Evolutionary conservation across 2,797 vertebrate genomes (phyloP).

Genomic region (Anguilla pacifica): DNA sequence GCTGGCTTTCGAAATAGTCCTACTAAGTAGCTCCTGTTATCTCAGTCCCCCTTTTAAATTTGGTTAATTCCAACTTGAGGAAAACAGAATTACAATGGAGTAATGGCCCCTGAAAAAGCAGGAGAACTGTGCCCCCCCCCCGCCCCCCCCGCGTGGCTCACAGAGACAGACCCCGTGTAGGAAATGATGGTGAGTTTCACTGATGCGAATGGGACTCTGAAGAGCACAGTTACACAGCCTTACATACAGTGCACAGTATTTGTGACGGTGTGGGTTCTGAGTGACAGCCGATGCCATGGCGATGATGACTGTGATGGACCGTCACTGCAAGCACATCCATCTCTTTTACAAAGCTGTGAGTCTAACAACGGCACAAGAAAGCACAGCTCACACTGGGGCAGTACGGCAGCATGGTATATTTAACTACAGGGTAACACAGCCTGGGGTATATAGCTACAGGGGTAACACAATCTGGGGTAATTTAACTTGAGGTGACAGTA

Average conservation of each 20-base stretch:
- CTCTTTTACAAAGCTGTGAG: not conserved
- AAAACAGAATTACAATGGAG: not conserved
- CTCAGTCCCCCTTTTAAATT: not conserved
- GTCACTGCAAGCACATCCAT: not conserved
- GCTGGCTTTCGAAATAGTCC: not conserved
- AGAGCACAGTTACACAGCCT: not conserved
- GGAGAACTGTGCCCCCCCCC: not conserved
- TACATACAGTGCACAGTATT: not conserved
- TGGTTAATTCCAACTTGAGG: not conserved
- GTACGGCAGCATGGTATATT: not conserved
- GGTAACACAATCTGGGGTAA: not conserved
- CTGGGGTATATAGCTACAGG: not conserved
- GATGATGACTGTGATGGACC: not conserved
- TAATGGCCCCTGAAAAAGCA: not conserved
- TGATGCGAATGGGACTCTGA: not conserved
- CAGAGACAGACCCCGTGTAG: not conserved
- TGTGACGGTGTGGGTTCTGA: not conserved
- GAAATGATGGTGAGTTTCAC: not conserved
- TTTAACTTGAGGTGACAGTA: too few relatives aligned
- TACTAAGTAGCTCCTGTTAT: not conserved
- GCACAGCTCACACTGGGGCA: too few relatives aligned
- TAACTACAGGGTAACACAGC: not conserved
- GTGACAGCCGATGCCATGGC: not conserved
- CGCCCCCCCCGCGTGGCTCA: not conserved
- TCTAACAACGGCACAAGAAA: not conserved